Percentiles rank a stretch among this genome's conserved stretches.
Conservation (phyloP, 1,140 invertebrate species). For the Drosophila bocqueti region DNA sequence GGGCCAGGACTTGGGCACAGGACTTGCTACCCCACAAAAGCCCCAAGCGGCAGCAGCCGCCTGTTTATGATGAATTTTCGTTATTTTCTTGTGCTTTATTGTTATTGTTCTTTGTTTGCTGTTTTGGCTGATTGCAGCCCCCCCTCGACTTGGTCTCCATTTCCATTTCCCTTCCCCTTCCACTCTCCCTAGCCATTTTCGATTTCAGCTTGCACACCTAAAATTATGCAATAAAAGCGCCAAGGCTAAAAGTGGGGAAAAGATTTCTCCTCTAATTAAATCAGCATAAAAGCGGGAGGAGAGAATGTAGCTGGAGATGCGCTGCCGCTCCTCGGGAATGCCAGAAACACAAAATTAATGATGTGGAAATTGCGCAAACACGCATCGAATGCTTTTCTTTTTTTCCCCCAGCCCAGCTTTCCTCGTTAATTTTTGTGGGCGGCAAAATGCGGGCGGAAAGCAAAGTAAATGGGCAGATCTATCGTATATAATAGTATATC, state of each 20-base stretch:
- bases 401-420: not conserved
- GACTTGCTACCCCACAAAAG: not conserved
- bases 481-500: not conserved
- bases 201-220: slow-evolving; percentile 62
- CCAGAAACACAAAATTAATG: slow-evolving; percentile 69
- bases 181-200: slow-evolving; percentile 23
- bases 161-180: too few relatives aligned
- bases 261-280: slow-evolving; percentile 75
- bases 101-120: slow-evolving; percentile 62
- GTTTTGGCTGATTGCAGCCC: slow-evolving; percentile 43
- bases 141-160: not conserved
- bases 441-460: slow-evolving; percentile 1
- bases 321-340: slow-evolving; percentile 7
- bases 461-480: slow-evolving; percentile 1
- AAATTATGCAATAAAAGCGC: slow-evolving; percentile 77
- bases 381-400: slow-evolving; percentile 28
- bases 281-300: slow-evolving; percentile 65
- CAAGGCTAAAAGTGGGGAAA: slow-evolving; percentile 13
- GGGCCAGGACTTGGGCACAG: not conserved
- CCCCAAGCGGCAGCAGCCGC: slow-evolving; percentile 1
- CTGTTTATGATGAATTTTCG: slow-evolving; percentile 62
- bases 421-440: slow-evolving; percentile 22
- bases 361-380: slow-evolving; percentile 69
- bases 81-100: slow-evolving; percentile 58
- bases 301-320: slow-evolving; percentile 1